Conservation (phyloP, 2,888 invertebrate species). For the Drosophila nigricruria region DNA sequence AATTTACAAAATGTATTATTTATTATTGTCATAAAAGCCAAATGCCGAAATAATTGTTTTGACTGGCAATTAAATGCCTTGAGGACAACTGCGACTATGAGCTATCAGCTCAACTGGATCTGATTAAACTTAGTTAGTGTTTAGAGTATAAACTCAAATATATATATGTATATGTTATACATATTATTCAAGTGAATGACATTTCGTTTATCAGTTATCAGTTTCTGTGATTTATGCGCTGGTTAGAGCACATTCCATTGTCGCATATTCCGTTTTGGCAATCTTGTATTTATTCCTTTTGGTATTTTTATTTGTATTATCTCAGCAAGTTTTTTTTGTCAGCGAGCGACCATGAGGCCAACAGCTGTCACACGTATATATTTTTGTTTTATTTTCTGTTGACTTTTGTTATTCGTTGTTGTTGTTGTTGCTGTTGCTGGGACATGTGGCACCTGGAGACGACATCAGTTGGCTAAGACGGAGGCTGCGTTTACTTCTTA, state of each 20-base stretch:
- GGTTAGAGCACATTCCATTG: constrained; percentile 43
- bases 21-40: constrained; percentile 18
- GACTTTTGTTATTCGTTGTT: constrained; percentile 36
- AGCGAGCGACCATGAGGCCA: constrained; percentile 52
- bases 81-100: not conserved
- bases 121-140: not conserved
- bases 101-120: not conserved
- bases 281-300: constrained; percentile 39
- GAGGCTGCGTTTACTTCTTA: constrained; percentile 50
- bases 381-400: constrained; percentile 40
- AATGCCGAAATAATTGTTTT: constrained; percentile 22
- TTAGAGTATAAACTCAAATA: not conserved
- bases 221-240: constrained; percentile 29
- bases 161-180: no score
- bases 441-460: constrained; percentile 74
- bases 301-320: constrained; percentile 63
- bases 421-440: constrained; percentile 36
- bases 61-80: constrained; percentile 2
- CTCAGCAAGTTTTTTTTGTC: constrained; percentile 46
- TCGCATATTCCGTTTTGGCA: constrained; percentile 49
- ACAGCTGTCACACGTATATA: constrained; percentile 69
- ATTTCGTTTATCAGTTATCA: constrained; percentile 14
- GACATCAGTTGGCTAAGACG: constrained; percentile 51
- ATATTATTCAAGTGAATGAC: not conserved
- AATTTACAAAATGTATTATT: constrained; percentile 26